phyloP scores from a whole-genome alignment of 2,888 invertebrate species.

The Dicranocentrus wangi region DNA sequence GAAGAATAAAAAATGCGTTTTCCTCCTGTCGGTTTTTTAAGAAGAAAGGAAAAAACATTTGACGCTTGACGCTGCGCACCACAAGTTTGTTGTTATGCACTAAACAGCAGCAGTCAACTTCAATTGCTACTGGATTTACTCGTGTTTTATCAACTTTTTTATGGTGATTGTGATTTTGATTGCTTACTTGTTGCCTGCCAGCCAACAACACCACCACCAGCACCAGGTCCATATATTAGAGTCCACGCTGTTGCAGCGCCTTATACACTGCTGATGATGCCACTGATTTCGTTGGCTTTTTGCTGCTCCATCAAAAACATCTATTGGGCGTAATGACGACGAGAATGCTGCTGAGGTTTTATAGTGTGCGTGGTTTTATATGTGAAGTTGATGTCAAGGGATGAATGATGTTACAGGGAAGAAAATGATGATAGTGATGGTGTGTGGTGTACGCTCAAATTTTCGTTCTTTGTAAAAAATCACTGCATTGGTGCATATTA shows the following conservation, averaged over 20 bases:
- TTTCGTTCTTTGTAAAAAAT: constrained; percentile 31
- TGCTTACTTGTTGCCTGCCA: constrained; percentile 59
- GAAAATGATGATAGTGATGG: constrained; percentile 34
- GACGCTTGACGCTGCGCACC: constrained; percentile 49
- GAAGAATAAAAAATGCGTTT: constrained; percentile 12
- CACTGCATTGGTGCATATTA: constrained; percentile 48
- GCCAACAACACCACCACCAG: constrained; percentile 50
- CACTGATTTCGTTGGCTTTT: constrained; percentile 34
- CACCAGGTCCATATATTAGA: constrained; percentile 24
- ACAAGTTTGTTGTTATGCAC: constrained; percentile 48
- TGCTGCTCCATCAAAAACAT: constrained; percentile 8
- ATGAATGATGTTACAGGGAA: constrained; percentile 39
- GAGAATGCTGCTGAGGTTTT: constrained; percentile 11
- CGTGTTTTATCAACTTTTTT: constrained; percentile 63
- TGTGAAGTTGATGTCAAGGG: not conserved
- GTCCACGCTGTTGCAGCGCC: constrained; percentile 34
- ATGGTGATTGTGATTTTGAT: constrained; percentile 63
- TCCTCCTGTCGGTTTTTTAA: constrained; percentile 2
- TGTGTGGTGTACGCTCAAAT: constrained; percentile 21
- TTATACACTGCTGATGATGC: constrained; percentile 39
- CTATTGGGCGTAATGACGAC: constrained; percentile 15
- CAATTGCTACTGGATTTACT: constrained; percentile 66
- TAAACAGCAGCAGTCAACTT: constrained; percentile 55
- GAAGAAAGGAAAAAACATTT: constrained; percentile 14
- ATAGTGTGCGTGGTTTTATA: not conserved